A percentile compares a stretch with the other conserved stretches of the same genome.
These are phyloP conservation scores for Prionace glauca DNA, from an alignment of 2,797 vertebrate species.

Conservation along the genomic window DNA sequence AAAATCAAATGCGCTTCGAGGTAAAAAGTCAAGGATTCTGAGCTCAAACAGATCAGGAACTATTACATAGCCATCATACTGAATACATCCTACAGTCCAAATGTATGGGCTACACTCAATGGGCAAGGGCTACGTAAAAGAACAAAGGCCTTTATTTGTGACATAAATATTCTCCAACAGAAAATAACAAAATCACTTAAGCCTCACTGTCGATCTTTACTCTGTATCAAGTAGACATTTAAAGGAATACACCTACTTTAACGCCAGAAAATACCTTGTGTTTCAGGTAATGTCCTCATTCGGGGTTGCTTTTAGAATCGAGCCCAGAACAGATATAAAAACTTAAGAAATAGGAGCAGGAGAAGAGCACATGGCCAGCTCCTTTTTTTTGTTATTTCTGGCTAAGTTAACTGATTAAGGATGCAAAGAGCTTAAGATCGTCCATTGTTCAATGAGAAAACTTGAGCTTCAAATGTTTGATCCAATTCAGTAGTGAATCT, in stretches of 20 bases:
- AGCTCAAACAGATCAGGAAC: background rate
- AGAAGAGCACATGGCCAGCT: background rate
- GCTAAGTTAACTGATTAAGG: background rate
- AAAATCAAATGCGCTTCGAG: background rate
- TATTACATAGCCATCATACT: background rate
- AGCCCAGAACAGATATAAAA: background rate
- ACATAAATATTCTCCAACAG: background rate
- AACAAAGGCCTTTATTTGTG: background rate
- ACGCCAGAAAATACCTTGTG: background rate
- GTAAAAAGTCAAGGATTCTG: background rate
- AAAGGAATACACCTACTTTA: background rate
- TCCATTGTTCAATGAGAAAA: background rate
- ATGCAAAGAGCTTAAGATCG: background rate
- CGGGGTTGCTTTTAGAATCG: background rate
- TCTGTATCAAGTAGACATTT: background rate
- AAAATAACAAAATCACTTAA: conserved; percentile 7
- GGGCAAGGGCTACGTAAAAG: background rate
- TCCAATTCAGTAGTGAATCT: background rate
- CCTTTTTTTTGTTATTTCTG: background rate
- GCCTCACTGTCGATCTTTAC: background rate
- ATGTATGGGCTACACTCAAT: background rate
- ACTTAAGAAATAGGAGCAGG: background rate
- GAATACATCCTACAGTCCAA: background rate
- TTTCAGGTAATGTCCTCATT: background rate
- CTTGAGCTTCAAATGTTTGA: background rate